Percentiles rank a stretch among this genome's conserved stretches.
Conservation (phyloP, 1,140 invertebrate genomes). For the Nephila pilipes region DNA sequence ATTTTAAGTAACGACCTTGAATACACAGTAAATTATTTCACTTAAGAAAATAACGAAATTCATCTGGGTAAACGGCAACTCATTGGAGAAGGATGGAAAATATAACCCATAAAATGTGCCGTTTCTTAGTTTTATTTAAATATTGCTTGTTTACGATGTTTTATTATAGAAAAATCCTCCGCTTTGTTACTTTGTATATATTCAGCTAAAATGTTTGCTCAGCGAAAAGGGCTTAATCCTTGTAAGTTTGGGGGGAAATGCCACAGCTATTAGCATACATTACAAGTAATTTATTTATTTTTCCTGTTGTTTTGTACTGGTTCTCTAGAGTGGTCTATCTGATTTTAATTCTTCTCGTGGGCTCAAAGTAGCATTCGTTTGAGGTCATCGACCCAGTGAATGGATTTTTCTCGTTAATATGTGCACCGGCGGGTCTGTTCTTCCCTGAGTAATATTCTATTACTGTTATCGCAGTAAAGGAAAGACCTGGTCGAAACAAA, state of each 20-base stretch:
- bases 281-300: not conserved
- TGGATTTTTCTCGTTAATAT: not conserved
- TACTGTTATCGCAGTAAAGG: not conserved
- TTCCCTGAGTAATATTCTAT: not conserved
- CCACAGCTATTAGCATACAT: not conserved
- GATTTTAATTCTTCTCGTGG: not conserved
- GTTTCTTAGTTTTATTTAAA: no score
- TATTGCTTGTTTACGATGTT: no score
- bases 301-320: not conserved
- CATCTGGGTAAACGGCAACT: no score
- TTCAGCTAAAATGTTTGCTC: no score
- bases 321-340: not conserved
- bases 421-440: not conserved
- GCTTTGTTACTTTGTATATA: no score
- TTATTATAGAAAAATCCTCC: no score
- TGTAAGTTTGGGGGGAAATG: not conserved
- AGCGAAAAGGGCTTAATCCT: no score
- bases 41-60: no score
- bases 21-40: no score
- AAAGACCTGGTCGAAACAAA: not conserved
- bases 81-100: no score
- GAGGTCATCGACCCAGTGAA: constrained; percentile 11
- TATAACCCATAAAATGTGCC: no score
- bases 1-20: no score
- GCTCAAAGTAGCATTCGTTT: not conserved